phyloP scores from a whole-genome alignment of 1,140 invertebrate genomes.

The Sycobia sp. region DNA sequence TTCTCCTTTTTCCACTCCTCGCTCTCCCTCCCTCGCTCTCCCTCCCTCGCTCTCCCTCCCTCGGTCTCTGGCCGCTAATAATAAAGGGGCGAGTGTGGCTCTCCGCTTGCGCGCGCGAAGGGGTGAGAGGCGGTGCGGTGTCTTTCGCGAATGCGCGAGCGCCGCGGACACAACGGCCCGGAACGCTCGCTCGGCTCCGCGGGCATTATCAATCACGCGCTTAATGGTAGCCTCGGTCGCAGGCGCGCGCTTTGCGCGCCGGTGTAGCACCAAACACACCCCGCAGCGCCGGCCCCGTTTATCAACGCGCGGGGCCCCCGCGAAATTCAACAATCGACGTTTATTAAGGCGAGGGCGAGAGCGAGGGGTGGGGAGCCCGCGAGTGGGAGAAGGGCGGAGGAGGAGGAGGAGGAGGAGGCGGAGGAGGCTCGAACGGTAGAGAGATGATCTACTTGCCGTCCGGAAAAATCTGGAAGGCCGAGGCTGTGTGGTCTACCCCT shows the following conservation, averaged over 20 bases:
- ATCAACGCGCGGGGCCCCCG: background rate
- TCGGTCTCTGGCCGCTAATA: no score
- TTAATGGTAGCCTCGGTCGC: slow-evolving; percentile 56
- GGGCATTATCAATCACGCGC: slow-evolving; percentile 55
- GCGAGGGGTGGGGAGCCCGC: no score
- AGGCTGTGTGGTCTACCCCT: background rate
- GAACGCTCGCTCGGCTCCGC: slow-evolving; percentile 41
- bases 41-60: no score
- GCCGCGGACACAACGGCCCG: no score
- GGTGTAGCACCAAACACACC: slow-evolving; percentile 27
- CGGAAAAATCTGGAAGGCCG: slow-evolving; percentile 5
- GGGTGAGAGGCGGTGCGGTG: no score
- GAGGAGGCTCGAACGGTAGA: background rate
- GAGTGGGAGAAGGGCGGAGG: no score
- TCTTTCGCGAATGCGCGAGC: no score
- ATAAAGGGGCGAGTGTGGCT: no score
- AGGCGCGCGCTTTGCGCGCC: slow-evolving; percentile 14
- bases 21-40: no score
- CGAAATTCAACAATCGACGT: slow-evolving; percentile 29
- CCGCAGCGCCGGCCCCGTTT: slow-evolving; percentile 19
- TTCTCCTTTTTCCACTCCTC: no score
- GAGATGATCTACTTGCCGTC: slow-evolving; percentile 15
- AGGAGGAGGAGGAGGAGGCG: no score
- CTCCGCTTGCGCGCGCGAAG: no score
- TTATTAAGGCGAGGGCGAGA: slow-evolving; percentile 1